Conservation (phyloP, 1,140 invertebrate species). For the Zaprionus taronus region DNA sequence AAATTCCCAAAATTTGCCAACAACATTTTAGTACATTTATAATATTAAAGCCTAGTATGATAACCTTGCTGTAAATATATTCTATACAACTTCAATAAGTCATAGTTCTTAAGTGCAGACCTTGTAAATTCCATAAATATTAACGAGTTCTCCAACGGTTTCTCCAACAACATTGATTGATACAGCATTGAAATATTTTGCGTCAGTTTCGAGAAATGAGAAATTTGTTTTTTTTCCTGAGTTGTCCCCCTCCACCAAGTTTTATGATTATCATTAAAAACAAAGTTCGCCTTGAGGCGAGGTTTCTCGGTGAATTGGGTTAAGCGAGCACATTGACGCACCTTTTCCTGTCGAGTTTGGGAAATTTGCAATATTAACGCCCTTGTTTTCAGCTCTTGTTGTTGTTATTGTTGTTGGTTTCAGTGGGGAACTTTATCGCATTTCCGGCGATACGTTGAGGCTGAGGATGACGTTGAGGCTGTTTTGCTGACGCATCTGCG, state of each 20-base stretch:
- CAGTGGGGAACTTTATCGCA: constrained; percentile 40
- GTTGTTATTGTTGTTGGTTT: constrained; percentile 20
- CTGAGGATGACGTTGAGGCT: constrained; percentile 1
- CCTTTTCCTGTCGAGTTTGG: constrained; percentile 39
- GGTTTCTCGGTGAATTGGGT: constrained; percentile 1
- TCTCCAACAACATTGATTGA: neutral
- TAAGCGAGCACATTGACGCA: constrained; percentile 35
- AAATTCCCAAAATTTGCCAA: no score
- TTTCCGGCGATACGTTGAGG: constrained; percentile 56
- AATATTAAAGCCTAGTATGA: neutral
- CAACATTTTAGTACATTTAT: neutral
- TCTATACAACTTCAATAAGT: neutral
- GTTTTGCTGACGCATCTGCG: constrained; percentile 62
- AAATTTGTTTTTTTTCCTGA: neutral
- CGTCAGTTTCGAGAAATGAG: constrained; percentile 1
- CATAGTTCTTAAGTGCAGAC: neutral
- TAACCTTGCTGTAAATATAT: neutral
- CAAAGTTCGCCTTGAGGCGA: neutral
- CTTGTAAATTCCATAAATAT: neutral
- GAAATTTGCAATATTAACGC: constrained; percentile 22
- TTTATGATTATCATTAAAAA: constrained; percentile 7
- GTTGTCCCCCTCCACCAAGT: neutral
- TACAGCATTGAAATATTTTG: neutral
- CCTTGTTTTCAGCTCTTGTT: neutral
- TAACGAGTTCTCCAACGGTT: neutral